Percentiles rank a stretch among this genome's conserved stretches.
Conservation (phyloP, 2,797 vertebrate species). For the Periparus ater region DNA sequence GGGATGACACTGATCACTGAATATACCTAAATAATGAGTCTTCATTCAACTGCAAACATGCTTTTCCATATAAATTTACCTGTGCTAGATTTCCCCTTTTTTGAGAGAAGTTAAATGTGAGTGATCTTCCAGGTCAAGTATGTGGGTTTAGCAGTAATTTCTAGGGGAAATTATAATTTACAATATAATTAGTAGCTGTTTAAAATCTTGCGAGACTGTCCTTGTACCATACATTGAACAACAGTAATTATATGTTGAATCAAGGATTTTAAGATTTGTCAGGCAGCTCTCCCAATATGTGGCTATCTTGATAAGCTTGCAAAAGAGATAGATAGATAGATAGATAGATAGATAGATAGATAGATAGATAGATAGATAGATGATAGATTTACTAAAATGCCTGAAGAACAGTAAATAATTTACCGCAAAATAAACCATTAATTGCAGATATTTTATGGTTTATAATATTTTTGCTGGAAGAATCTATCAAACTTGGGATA, state of each 20-base stretch:
- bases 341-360: not conserved
- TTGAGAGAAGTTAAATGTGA: not conserved
- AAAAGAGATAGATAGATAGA: not conserved
- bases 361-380: not conserved
- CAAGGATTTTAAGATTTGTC: not conserved
- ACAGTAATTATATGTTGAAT: not conserved
- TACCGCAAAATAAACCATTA: not conserved
- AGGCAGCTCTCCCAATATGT: fast-evolving
- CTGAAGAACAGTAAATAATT: not conserved
- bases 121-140: not conserved
- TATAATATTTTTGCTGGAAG: not conserved
- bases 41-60: not conserved
- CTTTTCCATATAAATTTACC: not conserved
- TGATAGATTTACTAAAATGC: not conserved
- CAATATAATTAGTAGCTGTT: not conserved
- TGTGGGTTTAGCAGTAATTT: not conserved
- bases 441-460: not conserved
- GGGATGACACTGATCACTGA: not conserved
- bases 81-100: not conserved
- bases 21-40: not conserved
- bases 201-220: not conserved
- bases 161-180: not conserved
- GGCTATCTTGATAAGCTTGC: not conserved
- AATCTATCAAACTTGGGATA: not conserved
- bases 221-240: not conserved